These are phyloP conservation scores for Entomobrya proxima DNA, from an alignment of 2,888 invertebrate species.

Conservation along the genomic window DNA sequence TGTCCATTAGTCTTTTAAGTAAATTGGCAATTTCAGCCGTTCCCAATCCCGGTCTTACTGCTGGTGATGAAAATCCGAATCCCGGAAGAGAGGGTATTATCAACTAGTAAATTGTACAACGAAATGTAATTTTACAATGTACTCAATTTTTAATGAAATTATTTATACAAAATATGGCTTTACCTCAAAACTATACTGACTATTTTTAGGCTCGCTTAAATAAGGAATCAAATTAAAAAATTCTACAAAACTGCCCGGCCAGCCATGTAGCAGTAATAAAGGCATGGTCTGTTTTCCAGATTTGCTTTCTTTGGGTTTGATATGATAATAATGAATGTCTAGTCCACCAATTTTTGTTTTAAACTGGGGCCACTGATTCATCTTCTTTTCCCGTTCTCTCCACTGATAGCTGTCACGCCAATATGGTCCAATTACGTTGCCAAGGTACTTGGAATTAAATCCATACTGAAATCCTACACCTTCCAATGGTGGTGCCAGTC, in stretches of 20 bases:
- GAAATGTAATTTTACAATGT: not conserved
- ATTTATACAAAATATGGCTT: not conserved
- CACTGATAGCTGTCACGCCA: conserved; percentile 89
- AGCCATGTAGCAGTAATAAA: not conserved
- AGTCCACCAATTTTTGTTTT: conserved; percentile 86
- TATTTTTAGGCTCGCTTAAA: not conserved
- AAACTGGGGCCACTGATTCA: conserved; percentile 87
- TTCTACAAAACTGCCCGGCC: not conserved
- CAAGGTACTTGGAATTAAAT: conserved; percentile 84
- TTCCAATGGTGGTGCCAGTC: conserved; percentile 77
- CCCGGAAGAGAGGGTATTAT: not conserved
- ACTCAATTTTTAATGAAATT: not conserved
- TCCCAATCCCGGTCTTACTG: not conserved
- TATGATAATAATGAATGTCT: conserved; percentile 86
- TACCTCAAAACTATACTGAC: not conserved
- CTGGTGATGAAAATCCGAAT: not conserved
- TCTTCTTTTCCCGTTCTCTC: conserved; percentile 82
- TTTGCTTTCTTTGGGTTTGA: conserved; percentile 77
- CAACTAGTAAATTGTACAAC: not conserved
- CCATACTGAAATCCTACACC: conserved; percentile 87
- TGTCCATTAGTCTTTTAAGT: not conserved
- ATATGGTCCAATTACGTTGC: conserved; percentile 82
- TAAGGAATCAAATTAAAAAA: not conserved
- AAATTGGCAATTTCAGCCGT: not conserved
- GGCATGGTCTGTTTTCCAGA: not conserved